Conservation (phyloP, 2,797 vertebrate genomes). For the Danionella dracula region DNA sequence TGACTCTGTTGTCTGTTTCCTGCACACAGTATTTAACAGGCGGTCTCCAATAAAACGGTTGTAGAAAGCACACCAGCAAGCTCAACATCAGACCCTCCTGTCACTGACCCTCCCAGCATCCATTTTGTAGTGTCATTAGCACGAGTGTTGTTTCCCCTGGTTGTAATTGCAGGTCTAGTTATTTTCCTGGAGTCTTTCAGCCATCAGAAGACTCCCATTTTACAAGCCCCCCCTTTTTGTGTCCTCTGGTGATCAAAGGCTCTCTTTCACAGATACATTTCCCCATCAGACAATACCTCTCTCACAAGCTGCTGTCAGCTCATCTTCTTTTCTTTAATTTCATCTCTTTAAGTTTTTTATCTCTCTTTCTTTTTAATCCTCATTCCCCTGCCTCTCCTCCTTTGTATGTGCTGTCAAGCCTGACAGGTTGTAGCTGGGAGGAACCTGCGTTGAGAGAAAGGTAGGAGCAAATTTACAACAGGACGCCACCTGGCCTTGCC, state of each 20-base stretch:
- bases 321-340: slow-evolving; percentile 76
- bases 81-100: slow-evolving; percentile 1
- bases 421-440: slow-evolving; percentile 77
- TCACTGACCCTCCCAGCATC: slow-evolving; percentile 27
- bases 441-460: slow-evolving; percentile 67
- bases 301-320: slow-evolving; percentile 72
- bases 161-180: slow-evolving; percentile 54
- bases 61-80: not conserved
- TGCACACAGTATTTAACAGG: not conserved
- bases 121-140: slow-evolving; percentile 38
- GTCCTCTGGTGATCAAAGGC: slow-evolving; percentile 71
- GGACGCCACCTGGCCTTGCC: slow-evolving; percentile 60
- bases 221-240: slow-evolving; percentile 56
- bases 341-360: slow-evolving; percentile 70
- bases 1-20: not conserved
- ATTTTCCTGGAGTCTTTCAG: slow-evolving; percentile 47
- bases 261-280: slow-evolving; percentile 61
- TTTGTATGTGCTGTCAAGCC: slow-evolving; percentile 70
- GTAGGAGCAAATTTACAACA: slow-evolving; percentile 72
- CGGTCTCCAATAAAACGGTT: not conserved
- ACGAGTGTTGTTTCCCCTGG: slow-evolving; percentile 41
- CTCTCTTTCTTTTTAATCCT: slow-evolving; percentile 61
- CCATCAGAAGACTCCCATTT: slow-evolving; percentile 60
- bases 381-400: slow-evolving; percentile 62
- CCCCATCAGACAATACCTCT: slow-evolving; percentile 71